Evolutionary conservation across 2,797 vertebrate genomes (phyloP), one percentile per base, ranked within the genome.

Genomic region (Discoglossus pictus): DNA sequence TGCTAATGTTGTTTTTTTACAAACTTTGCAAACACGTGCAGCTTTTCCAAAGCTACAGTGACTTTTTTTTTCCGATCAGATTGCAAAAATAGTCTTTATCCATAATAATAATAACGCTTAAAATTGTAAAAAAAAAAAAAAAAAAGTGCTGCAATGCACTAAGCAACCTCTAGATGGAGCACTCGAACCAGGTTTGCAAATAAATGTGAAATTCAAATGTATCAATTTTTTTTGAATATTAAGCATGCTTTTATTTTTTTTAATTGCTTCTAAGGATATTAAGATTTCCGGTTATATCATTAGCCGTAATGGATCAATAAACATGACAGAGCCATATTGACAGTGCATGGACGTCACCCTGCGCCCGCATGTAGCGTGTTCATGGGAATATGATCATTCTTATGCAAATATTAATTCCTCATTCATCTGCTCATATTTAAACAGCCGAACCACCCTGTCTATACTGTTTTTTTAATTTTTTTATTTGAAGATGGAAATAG

Each of bases 161-260:
- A 0, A 42, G 12, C 0, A 2, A 67, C 84, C 88, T 81, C 85
- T 80, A 88, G 86, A 76, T 85, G 86, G 86, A 15, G 77, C 73
- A 56, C 61, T 73, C 50, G 13, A 79, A 78, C 55, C 67, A 79
- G 55, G 18, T 47, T 64, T 48, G 1, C n/a, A 24, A n/a, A 11
- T 18, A n/a, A n/a, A n/a, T n/a, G n/a, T n/a, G n/a, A n/a, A n/a
- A n/a, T n/a, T n/a, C n/a, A n/a, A n/a, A n/a, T n/a, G n/a, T n/a
- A n/a, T n/a, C n/a, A n/a, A n/a, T n/a, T n/a, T n/a, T n/a, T n/a
- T n/a, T n/a, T n/a, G n/a, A n/a, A n/a, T n/a, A n/a, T n/a, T n/a
- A n/a, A n/a, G n/a, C n/a, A n/a, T n/a, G n/a, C n/a, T n/a, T n/a
- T n/a, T n/a, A n/a, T n/a, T n/a, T n/a, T n/a, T n/a, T n/a, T n/a